Conservation (phyloP, 2,888 invertebrate species). For the Pseudanteris insignis region DNA sequence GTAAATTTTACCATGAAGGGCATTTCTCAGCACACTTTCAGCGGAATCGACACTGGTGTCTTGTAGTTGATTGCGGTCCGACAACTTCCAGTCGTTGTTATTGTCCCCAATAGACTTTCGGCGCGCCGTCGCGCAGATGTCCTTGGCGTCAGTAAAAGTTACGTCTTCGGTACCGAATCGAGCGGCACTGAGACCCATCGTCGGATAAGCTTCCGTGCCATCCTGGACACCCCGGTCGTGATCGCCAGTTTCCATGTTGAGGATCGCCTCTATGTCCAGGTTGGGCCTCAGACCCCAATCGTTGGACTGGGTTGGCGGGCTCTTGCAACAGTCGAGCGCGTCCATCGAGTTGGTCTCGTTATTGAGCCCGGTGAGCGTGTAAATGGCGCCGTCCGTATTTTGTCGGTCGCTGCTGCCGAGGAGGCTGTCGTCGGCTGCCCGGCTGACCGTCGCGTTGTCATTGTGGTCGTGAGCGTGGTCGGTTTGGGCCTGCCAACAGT, state of each 20-base stretch:
- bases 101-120: conserved; percentile 68
- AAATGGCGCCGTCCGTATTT: conserved; percentile 75
- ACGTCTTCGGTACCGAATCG: conserved; percentile 80
- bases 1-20: conserved; percentile 80
- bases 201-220: conserved; percentile 63
- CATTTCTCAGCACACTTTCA: conserved; percentile 82
- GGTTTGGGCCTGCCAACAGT: conserved; percentile 73
- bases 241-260: conserved; percentile 74
- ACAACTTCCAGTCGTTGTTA: conserved; percentile 85
- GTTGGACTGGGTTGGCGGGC: conserved; percentile 70
- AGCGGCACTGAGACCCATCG: conserved; percentile 31
- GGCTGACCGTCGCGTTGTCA: conserved; percentile 66
- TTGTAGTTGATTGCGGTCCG: conserved; percentile 72
- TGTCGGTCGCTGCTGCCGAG: conserved; percentile 62
- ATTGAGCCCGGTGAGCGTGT: conserved; percentile 86
- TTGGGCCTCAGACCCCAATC: conserved; percentile 75
- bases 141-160: conserved; percentile 76
- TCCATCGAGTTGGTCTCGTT: conserved; percentile 70
- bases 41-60: conserved; percentile 64
- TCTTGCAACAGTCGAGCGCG: conserved; percentile 62
- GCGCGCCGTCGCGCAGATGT: conserved; percentile 60
- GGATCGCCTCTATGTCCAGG: conserved; percentile 82
- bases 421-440: conserved; percentile 68
- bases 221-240: conserved; percentile 72
- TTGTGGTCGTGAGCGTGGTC: conserved; percentile 62